These are phyloP conservation scores for Drosophila kuntzei DNA, from an alignment of 2,888 invertebrate genomes.

Conservation along the genomic window DNA sequence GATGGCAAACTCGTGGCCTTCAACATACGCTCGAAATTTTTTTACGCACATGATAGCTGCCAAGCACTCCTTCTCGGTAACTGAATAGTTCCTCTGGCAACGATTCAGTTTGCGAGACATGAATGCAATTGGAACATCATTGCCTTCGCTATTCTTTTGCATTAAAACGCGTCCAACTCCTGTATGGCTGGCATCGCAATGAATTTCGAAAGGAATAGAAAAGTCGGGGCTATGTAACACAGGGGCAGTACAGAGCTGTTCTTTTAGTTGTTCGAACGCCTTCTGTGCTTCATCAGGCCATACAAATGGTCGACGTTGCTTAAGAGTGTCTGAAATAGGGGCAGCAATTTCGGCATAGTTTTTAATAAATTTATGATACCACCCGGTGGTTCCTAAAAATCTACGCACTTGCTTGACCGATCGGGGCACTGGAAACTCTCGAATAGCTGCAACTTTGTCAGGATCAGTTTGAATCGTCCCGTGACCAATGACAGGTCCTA, in stretches of 20 bases:
- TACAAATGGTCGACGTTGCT: background rate
- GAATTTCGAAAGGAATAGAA: background rate
- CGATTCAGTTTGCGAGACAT: no score
- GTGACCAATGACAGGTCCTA: background rate
- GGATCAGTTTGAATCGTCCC: background rate
- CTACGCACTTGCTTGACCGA: background rate
- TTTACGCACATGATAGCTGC: no score
- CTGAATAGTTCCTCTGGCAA: no score
- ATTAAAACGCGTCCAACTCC: background rate
- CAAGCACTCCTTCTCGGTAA: no score
- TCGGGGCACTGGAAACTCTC: background rate
- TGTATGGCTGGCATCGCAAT: background rate
- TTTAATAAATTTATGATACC: background rate
- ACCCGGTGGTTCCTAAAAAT: background rate
- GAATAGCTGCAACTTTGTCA: background rate
- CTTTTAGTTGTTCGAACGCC: background rate
- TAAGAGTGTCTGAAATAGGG: background rate
- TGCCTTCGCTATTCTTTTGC: background rate
- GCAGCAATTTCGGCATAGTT: background rate
- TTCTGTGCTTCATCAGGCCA: background rate
- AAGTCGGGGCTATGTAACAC: background rate
- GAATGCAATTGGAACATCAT: background rate
- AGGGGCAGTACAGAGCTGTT: no score
- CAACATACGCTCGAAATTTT: constrained; percentile 1
- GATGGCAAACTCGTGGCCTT: background rate